Base-by-base conservation (phyloP, 2,113 vertebrate genomes). In the Nannobrachium achirus region DNA sequence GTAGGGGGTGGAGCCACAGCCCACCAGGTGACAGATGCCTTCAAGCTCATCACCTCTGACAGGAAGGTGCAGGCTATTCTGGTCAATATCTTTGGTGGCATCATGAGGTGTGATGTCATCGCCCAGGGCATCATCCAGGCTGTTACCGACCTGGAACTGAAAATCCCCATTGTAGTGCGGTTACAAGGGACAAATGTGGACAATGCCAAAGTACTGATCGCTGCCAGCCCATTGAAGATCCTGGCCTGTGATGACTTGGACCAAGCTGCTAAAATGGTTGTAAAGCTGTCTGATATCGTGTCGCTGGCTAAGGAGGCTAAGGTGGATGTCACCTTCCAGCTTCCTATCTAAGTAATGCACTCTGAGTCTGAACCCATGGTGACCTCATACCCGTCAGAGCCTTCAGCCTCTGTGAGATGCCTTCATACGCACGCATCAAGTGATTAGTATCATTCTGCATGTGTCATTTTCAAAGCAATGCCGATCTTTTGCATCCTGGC, bases 301-400 rank as follows among this genome's bases (percentile, higher is more conserved):
- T 96, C 58, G 0, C 85, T 99, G 91, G 97, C 97, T 39, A 98
- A 98, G 69, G 93, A 96, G 86, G 97, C 96, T 78, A 96, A 98
- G 20, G 95, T 99, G 83, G 96, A 98, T 85, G 97, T 99, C 85
- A 97, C 97, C 88, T 99, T 99, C 90, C 96, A 98, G 88, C 90
- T 99, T 90, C 97, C 97, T 57, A 96, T 98, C 89, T 98, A 93
- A 95, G 20, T 49, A 33, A 33, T 4, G 25, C 25, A 33, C 19
- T 40, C 25, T 33, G 25, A 1, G 0, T 40, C 25, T 33, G 25
- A 1, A 0, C 63, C 13, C 20, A 40, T 16, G 25, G 1, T 7
- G 16, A 11, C 44, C 59, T 14, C 25, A 3, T 56, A 8, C 14
- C 46, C 66, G n/a, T 33, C 25, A 33, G 20, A 3, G 25, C 25